phyloP scores from a whole-genome alignment of 2,113 vertebrate genomes.

The Xyrauchen texanus region DNA sequence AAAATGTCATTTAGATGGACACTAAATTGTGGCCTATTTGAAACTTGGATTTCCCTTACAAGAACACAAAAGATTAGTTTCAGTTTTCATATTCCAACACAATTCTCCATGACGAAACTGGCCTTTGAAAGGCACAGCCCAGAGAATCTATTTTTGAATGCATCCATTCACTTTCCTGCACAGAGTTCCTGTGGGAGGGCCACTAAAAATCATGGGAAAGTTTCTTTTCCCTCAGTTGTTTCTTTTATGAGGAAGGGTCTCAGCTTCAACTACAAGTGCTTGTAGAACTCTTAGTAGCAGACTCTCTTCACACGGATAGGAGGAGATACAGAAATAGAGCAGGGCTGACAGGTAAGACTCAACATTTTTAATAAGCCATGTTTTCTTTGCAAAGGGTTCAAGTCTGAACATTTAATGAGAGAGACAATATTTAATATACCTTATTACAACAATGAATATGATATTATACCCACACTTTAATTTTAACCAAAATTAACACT shows the following conservation, averaged over 20 bases:
- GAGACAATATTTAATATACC: neutral
- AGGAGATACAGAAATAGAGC: constrained; percentile 46
- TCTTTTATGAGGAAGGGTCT: constrained; percentile 53
- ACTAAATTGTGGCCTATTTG: too few relatives aligned
- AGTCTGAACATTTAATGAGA: neutral
- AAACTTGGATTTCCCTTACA: too few relatives aligned
- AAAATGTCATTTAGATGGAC: too few relatives aligned
- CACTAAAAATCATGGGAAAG: constrained; percentile 71
- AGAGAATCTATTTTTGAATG: constrained; percentile 56
- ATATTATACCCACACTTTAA: neutral
- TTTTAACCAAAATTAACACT: neutral
- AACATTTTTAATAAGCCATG: neutral
- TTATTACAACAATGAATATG: neutral
- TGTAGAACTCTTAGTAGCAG: neutral
- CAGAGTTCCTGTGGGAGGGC: constrained; percentile 73
- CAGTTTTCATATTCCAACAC: too few relatives aligned
- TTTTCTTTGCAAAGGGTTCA: neutral
- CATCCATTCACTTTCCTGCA: constrained; percentile 76
- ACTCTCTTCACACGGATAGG: constrained; percentile 24
- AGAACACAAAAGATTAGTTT: too few relatives aligned
- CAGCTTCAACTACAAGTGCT: neutral
- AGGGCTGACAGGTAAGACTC: constrained; percentile 62
- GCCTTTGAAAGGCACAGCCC: constrained; percentile 18
- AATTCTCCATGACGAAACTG: constrained; percentile 36
- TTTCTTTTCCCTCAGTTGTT: constrained; percentile 55